Conservation (phyloP, 2,888 invertebrate species). For the Catonia carolina region DNA sequence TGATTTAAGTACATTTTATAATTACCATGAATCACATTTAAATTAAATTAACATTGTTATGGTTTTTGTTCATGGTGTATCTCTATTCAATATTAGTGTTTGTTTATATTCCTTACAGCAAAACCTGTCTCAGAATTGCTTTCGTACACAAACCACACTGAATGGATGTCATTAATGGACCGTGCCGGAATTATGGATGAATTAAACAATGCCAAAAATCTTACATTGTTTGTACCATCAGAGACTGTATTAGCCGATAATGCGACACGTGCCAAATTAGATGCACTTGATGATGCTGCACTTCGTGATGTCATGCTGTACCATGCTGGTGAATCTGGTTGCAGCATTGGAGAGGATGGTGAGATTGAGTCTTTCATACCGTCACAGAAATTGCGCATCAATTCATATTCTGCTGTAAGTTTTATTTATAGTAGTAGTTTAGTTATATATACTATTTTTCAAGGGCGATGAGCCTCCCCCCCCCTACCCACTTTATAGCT, state of each 20-base stretch:
- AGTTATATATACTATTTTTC: too few species aligned
- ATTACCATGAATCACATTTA: too few species aligned
- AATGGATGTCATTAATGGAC: slow-evolving; percentile 48
- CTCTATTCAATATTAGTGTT: too few species aligned
- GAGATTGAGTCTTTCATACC: slow-evolving; percentile 46
- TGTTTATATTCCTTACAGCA: slow-evolving; percentile 37
- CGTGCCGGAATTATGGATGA: slow-evolving; percentile 42
- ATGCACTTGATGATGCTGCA: slow-evolving; percentile 43
- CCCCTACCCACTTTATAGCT: too few species aligned
- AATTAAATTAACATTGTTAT: too few species aligned
- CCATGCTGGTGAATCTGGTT: slow-evolving; percentile 54
- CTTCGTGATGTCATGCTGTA: slow-evolving; percentile 55
- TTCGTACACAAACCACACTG: slow-evolving; percentile 53
- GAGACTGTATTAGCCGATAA: slow-evolving; percentile 41
- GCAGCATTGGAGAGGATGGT: slow-evolving; percentile 50
- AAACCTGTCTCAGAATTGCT: slow-evolving; percentile 46
- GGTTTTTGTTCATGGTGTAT: too few species aligned
- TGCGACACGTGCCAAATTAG: slow-evolving; percentile 32
- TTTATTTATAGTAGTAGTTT: too few species aligned
- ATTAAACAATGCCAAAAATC: slow-evolving; percentile 41
- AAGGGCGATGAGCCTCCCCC: too few species aligned
- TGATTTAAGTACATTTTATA: too few species aligned
- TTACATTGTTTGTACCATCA: slow-evolving; percentile 48
- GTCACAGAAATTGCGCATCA: slow-evolving; percentile 50
- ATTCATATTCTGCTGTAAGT: slow-evolving; percentile 53